Conservation (phyloP, 2,113 vertebrate genomes). For the Phoenicopterus ruber region DNA sequence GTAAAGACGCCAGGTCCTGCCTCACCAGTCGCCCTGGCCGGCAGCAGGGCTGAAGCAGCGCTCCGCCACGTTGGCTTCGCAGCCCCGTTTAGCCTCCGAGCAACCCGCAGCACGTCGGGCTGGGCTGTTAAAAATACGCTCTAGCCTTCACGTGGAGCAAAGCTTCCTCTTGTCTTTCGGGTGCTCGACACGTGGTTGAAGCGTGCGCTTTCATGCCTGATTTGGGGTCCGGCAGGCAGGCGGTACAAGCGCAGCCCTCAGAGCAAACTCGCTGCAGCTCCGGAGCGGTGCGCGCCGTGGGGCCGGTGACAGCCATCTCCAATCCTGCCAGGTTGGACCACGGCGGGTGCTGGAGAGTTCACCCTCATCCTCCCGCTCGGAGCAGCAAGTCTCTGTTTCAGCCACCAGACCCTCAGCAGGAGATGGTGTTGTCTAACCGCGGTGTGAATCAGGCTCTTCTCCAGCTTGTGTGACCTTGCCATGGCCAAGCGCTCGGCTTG, state of each 20-base stretch:
- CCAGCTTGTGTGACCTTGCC: neutral
- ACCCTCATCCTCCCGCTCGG: rapidly evolving
- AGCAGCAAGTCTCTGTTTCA: neutral
- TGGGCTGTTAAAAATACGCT: neutral
- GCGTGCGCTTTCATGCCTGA: neutral
- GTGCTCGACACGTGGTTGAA: neutral
- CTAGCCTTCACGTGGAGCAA: neutral
- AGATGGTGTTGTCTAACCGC: rapidly evolving
- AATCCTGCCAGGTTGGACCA: neutral
- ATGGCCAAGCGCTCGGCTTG: neutral
- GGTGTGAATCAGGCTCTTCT: neutral
- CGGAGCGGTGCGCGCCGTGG: rapidly evolving
- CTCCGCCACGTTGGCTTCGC: rapidly evolving
- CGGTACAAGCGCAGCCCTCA: rapidly evolving
- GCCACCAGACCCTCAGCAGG: neutral
- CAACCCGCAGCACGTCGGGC: rapidly evolving
- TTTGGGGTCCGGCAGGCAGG: neutral
- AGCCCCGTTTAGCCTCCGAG: neutral
- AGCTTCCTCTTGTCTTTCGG: neutral
- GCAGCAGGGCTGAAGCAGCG: neutral
- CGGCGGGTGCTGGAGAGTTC: rapidly evolving
- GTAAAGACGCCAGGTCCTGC: neutral
- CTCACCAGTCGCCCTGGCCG: rapidly evolving
- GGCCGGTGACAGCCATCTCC: neutral
- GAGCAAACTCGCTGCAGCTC: neutral